A percentile compares a stretch with the other conserved stretches of the same genome.
Conservation (phyloP, 2,113 vertebrate species). For the Seriola quinqueradiata region DNA sequence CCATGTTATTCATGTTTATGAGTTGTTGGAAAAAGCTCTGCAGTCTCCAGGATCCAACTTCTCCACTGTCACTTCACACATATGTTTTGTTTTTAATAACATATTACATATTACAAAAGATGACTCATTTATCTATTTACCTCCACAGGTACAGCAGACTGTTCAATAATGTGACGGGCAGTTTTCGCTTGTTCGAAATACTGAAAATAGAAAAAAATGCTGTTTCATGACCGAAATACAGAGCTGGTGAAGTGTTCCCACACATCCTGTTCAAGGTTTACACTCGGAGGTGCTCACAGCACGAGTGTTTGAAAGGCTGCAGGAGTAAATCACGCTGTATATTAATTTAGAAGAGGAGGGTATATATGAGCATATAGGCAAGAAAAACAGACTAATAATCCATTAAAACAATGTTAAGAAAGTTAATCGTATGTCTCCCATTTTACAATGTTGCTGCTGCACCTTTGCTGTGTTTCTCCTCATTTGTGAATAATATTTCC, state of each 20-base stretch:
- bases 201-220: constrained; percentile 53
- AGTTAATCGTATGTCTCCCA: background rate
- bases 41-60: background rate
- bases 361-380: no score
- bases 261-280: constrained; percentile 52
- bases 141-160: background rate
- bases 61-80: background rate
- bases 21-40: background rate
- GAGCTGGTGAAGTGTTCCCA: constrained; percentile 61
- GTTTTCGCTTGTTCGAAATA: constrained; percentile 4
- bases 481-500: background rate
- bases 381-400: background rate
- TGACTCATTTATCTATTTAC: background rate
- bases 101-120: background rate
- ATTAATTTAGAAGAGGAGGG: background rate
- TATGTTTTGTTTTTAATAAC: background rate
- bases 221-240: constrained; percentile 44
- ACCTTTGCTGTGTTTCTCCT: background rate
- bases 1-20: background rate
- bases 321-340: background rate
- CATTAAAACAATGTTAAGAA: background rate
- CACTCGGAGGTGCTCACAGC: constrained; percentile 51
- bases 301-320: constrained; percentile 56
- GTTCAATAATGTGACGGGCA: background rate
- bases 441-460: background rate